Percentiles rank a stretch among this genome's conserved stretches.
These are phyloP conservation scores for Typhlomys cinereus DNA, from an alignment of 2,113 vertebrate genomes.

Conservation along the genomic window DNA sequence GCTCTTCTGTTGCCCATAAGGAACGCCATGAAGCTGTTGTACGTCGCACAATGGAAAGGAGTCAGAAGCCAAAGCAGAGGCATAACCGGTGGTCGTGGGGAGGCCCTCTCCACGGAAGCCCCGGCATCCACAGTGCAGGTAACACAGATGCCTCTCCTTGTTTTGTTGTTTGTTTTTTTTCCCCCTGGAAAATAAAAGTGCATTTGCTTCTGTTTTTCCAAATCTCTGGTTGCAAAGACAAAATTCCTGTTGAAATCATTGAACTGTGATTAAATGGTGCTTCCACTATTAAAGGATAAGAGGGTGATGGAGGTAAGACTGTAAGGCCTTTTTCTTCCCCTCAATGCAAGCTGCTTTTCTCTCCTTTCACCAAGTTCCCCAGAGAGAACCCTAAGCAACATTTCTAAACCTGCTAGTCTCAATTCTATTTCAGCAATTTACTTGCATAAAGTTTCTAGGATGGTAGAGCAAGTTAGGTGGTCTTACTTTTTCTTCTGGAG, in stretches of 20 bases:
- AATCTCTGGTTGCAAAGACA: conserved; percentile 54
- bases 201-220: background rate
- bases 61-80: conserved; percentile 90
- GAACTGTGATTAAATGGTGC: background rate
- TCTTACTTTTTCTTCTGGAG: conserved; percentile 22
- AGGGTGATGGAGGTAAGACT: conserved; percentile 49
- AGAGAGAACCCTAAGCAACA: background rate
- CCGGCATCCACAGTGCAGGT: conserved; percentile 86
- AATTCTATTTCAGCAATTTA: background rate
- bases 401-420: background rate
- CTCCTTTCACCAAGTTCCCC: background rate
- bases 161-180: background rate
- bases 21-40: conserved; percentile 94
- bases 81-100: conserved; percentile 89
- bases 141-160: conserved; percentile 53
- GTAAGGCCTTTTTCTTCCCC: background rate
- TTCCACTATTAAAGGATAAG: conserved; percentile 42
- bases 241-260: conserved; percentile 41
- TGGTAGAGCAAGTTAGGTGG: background rate
- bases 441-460: background rate
- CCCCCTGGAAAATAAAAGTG: background rate
- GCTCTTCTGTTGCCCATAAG: conserved; percentile 80
- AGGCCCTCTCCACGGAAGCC: conserved; percentile 85
- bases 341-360: background rate
- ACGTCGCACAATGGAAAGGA: conserved; percentile 92